Evolutionary conservation across 2,113 vertebrate species (phyloP), one percentile per base, ranked within the genome.

Genomic region (Elephantulus edwardii): DNA sequence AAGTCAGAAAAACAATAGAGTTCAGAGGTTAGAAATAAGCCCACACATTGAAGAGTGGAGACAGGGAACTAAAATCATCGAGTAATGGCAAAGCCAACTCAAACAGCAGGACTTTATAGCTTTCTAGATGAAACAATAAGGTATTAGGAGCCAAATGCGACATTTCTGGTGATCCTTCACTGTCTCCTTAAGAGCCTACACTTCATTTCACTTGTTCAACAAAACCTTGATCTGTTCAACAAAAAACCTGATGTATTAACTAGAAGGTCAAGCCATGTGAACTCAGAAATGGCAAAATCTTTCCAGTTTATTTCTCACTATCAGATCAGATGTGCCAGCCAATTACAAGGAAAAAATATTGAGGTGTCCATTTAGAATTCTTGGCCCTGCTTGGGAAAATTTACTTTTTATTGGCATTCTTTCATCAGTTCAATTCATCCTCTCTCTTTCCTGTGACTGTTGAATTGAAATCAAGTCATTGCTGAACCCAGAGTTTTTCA

Each of bases 1-100:
- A 62, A 92, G 58, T 91, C 42, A 91, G 44, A 83, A 91, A 96
- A 94, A 95, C 71, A 93, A 79, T 90, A 92, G 83, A n/a, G 28
- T 64, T 92, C 52, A 17, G 76, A 93, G 83, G 79, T 90, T 0
- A 1, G 82, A 95, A 91, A 94, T n/a, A 22, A 96, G 80, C 46
- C 93, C 85, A 87, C 82, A 83, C 52, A 44, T 13, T 35, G 38
- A 78, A 83, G 62, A 90, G 64, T 16, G 7, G 83, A 89, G 64
- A 83, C n/a, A 64, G 80, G 42, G 70, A 87, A 42, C 58, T 54
- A 77, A 95, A 93, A 89, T 93, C 89, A 92, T 54, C 50, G 78
- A 74, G 52, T 13, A 91, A 60, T 28, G 75, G 54, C 58, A 68
- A 92, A 92, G 93, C 91, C 84, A 91, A 91, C 14, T 42, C 88